Evolutionary conservation across 2,113 vertebrate species (phyloP).

Genomic region (Narcine bancroftii): DNA sequence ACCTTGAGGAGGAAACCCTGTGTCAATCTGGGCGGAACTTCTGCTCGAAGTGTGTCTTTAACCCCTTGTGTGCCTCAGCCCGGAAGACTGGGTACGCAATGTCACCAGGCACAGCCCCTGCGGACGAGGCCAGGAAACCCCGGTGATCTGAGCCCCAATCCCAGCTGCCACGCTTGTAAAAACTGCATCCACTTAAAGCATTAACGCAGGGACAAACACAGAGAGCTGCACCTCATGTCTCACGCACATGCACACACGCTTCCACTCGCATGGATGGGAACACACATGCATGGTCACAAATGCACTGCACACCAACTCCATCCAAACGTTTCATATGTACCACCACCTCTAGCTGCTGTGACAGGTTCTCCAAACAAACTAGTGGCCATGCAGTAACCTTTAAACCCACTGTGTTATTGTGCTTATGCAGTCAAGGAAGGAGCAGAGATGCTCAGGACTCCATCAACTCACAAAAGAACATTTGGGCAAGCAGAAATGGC

Average conservation of each 20-base stretch:
- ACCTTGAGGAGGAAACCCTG: slow-evolving; percentile 62
- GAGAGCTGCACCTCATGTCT: background rate
- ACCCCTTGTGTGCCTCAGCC: slow-evolving; percentile 49
- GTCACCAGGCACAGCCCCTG: slow-evolving; percentile 64
- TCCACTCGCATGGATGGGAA: no score
- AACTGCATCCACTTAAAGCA: no score
- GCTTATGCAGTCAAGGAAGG: no score
- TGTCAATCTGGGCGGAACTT: slow-evolving; percentile 49
- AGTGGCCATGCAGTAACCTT: background rate
- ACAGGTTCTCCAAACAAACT: background rate
- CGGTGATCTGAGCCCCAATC: slow-evolving; percentile 59
- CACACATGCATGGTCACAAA: no score
- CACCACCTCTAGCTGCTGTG: background rate
- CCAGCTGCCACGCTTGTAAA: slow-evolving; percentile 55
- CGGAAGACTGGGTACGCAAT: slow-evolving; percentile 54
- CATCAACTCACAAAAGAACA: no score
- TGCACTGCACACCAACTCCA: background rate
- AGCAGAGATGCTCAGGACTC: no score
- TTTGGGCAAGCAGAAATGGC: no score
- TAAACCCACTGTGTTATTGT: no score
- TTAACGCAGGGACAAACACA: no score
- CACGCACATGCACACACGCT: background rate
- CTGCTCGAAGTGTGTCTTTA: slow-evolving; percentile 49
- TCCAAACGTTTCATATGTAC: background rate
- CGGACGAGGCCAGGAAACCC: slow-evolving; percentile 66